phyloP scores from a whole-genome alignment of 2,797 vertebrate species.

The Melanotaenia maccullochi region DNA sequence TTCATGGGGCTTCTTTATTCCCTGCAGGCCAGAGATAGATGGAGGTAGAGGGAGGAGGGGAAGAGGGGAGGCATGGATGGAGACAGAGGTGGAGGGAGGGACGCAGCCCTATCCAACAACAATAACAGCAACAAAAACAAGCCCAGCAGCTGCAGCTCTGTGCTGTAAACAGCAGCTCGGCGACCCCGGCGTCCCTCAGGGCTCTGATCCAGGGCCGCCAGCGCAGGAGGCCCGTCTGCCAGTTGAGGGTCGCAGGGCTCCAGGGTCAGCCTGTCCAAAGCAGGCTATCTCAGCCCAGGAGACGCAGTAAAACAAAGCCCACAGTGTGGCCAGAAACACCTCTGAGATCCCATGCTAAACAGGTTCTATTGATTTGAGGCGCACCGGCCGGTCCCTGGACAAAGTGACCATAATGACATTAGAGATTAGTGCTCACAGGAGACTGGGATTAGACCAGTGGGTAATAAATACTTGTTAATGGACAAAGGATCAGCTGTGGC shows the following conservation, averaged over 20 bases:
- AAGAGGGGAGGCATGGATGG: too few relatives aligned
- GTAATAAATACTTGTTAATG: constrained; percentile 45
- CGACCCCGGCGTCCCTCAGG: constrained; percentile 61
- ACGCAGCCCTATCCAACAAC: constrained; percentile 83
- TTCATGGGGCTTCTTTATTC: constrained; percentile 89
- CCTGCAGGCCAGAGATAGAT: constrained; percentile 83
- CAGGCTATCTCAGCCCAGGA: constrained; percentile 49
- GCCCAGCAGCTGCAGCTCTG: constrained; percentile 58
- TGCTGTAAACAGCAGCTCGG: constrained; percentile 33
- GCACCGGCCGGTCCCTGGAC: constrained; percentile 63
- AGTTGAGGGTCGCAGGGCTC: constrained; percentile 65
- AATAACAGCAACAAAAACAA: constrained; percentile 77
- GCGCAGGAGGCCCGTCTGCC: constrained; percentile 59
- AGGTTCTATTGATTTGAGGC: constrained; percentile 75
- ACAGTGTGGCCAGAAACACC: constrained; percentile 68
- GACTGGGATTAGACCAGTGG: constrained; percentile 40
- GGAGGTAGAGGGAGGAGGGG: constrained; percentile 8
- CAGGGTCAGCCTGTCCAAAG: constrained; percentile 72
- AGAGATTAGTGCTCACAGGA: constrained; percentile 71
- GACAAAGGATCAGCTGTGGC: constrained; percentile 5
- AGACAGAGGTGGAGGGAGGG: constrained; percentile 44
- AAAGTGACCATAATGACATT: constrained; percentile 83
- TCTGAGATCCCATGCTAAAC: constrained; percentile 65
- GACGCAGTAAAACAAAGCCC: constrained; percentile 60
- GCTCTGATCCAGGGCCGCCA: constrained; percentile 46